Evolutionary conservation across 2,113 vertebrate genomes (phyloP).

Genomic region (Mormoops blainvillei): DNA sequence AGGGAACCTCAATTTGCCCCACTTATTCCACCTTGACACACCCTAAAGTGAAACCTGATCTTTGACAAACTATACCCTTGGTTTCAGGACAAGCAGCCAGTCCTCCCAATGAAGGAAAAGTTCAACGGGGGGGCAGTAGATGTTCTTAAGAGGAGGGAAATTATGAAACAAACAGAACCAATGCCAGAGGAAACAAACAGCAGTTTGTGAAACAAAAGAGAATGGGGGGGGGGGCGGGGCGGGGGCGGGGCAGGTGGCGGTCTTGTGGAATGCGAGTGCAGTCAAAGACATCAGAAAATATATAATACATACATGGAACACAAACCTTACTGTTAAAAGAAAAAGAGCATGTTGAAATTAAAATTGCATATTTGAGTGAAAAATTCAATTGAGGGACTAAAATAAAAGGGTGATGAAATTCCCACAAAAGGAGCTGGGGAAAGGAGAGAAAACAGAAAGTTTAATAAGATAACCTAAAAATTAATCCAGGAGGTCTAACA

Average conservation of each 20-base stretch:
- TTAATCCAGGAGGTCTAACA: not conserved
- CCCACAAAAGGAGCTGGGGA: not conserved
- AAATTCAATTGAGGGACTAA: not conserved
- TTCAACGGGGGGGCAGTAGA: not conserved
- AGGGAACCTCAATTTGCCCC: not conserved
- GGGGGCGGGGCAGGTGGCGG: no score
- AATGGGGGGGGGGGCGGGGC: not conserved
- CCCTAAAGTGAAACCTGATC: not conserved
- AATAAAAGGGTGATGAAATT: not conserved
- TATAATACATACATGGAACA: not conserved
- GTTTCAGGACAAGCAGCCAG: not conserved
- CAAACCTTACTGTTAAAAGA: not conserved
- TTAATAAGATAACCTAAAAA: not conserved
- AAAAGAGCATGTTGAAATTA: not conserved
- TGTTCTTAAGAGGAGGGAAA: not conserved
- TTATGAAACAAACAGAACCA: not conserved
- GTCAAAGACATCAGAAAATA: not conserved
- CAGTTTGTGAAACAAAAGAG: not conserved
- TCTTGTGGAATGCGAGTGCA: not conserved
- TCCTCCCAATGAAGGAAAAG: not conserved
- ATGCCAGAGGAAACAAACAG: not conserved
- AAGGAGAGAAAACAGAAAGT: not conserved
- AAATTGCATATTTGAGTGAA: not conserved
- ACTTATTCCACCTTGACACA: not conserved
- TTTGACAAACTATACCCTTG: not conserved